A percentile compares a stretch with the other conserved stretches of the same genome.
Conservation (phyloP, 2,797 vertebrate species). For the Galago senegalensis region DNA sequence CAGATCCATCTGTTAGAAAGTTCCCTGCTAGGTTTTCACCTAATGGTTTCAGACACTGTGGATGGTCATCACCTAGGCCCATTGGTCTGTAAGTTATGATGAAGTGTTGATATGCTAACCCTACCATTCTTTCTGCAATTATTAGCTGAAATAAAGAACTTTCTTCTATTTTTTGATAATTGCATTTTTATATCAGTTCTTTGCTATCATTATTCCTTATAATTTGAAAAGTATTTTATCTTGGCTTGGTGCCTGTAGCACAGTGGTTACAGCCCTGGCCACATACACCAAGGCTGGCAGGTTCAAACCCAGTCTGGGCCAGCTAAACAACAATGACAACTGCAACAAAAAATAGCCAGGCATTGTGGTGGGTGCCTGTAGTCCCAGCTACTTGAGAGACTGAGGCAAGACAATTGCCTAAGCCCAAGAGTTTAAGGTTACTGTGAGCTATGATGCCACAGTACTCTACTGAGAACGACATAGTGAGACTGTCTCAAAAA, state of each 20-base stretch:
- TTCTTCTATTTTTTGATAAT: background rate
- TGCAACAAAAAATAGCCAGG: too few relatives aligned
- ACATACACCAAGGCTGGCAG: too few relatives aligned
- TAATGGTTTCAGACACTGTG: background rate
- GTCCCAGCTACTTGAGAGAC: too few relatives aligned
- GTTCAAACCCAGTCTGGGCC: too few relatives aligned
- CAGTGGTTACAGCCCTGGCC: too few relatives aligned
- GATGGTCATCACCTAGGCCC: background rate
- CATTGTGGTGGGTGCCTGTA: too few relatives aligned
- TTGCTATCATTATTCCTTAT: constrained; percentile 10
- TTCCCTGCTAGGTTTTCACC: background rate
- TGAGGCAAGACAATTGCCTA: too few relatives aligned
- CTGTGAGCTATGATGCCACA: too few relatives aligned
- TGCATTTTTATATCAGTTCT: background rate
- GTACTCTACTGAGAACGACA: too few relatives aligned
- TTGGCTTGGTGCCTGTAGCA: background rate
- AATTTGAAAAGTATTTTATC: background rate
- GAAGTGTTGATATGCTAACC: background rate
- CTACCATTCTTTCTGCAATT: background rate
- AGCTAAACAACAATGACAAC: too few relatives aligned
- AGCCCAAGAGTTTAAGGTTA: too few relatives aligned
- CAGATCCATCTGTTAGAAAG: background rate
- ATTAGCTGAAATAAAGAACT: background rate
- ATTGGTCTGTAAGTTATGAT: background rate
- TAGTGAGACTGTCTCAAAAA: too few relatives aligned